Evolutionary conservation across 2,888 invertebrate genomes (phyloP).

Genomic region (Trisateles emortualis): DNA sequence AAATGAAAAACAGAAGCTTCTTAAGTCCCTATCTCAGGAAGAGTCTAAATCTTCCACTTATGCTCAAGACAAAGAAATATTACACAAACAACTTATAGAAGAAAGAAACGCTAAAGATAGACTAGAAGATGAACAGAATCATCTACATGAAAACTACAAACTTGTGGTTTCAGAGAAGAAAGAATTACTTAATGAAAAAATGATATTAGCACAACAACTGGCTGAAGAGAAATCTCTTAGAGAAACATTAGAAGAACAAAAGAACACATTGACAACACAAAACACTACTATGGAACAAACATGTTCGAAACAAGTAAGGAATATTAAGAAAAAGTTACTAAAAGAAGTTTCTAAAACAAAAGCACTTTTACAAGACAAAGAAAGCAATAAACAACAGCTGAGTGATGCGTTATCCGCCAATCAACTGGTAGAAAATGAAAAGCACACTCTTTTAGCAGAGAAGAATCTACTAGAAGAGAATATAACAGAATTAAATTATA

Average conservation of each 20-base stretch:
- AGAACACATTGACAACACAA: slow-evolving; percentile 28
- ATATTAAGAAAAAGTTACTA: slow-evolving; percentile 23
- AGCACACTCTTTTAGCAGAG: slow-evolving; percentile 40
- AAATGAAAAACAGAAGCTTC: slow-evolving; percentile 25
- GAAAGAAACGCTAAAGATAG: slow-evolving; percentile 37
- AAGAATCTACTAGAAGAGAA: slow-evolving; percentile 42
- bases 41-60: slow-evolving; percentile 21
- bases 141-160: slow-evolving; percentile 37
- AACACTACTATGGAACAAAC: slow-evolving; percentile 32
- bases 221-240: slow-evolving; percentile 48
- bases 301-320: slow-evolving; percentile 1
- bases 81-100: slow-evolving; percentile 30
- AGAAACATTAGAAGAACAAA: slow-evolving; percentile 49
- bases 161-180: slow-evolving; percentile 46
- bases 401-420: slow-evolving; percentile 56
- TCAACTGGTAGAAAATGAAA: slow-evolving; percentile 56
- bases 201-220: slow-evolving; percentile 32
- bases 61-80: slow-evolving; percentile 33
- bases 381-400: slow-evolving; percentile 57
- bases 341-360: slow-evolving; percentile 38
- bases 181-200: slow-evolving; percentile 42
- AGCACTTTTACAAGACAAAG: slow-evolving; percentile 48
- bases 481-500: slow-evolving; percentile 24
- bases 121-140: slow-evolving; percentile 43
- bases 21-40: slow-evolving; percentile 20